phyloP scores from a whole-genome alignment of 2,113 vertebrate genomes.

The Pollimyrus isidori region DNA sequence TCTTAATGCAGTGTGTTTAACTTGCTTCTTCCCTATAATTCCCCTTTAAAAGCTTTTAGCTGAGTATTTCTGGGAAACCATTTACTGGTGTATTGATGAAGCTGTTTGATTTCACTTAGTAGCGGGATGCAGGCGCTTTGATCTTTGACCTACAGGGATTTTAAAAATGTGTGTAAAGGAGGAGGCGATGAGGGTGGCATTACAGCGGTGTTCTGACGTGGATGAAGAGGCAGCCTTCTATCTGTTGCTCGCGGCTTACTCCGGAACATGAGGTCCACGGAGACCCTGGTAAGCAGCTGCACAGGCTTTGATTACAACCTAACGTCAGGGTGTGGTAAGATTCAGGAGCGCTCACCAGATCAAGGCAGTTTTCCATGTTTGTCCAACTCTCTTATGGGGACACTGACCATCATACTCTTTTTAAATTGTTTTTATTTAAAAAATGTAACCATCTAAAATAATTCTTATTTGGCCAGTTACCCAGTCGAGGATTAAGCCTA shows the following conservation, averaged over 20 bases:
- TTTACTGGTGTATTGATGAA: neutral
- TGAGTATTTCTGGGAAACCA: neutral
- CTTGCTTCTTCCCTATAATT: neutral
- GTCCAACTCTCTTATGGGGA: neutral
- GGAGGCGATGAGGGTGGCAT: neutral
- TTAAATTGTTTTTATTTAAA: neutral
- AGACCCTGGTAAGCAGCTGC: neutral
- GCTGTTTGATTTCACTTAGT: neutral
- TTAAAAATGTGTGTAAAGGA: neutral
- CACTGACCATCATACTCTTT: neutral
- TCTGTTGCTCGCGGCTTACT: neutral
- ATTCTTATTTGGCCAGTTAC: neutral
- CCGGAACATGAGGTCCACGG: neutral
- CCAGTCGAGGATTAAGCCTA: too few relatives aligned
- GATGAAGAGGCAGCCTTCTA: neutral
- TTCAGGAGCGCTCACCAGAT: neutral
- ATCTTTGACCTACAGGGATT: neutral
- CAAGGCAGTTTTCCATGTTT: neutral
- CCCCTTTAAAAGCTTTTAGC: neutral
- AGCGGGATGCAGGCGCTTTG: neutral
- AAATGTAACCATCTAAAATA: neutral
- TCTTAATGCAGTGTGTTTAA: neutral
- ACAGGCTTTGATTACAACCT: neutral
- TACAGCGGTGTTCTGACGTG: neutral
- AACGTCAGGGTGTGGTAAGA: neutral